Evolutionary conservation across 2,113 vertebrate species (phyloP), one percentile per base, ranked within the genome.

Genomic region (Notechis scutatus): DNA sequence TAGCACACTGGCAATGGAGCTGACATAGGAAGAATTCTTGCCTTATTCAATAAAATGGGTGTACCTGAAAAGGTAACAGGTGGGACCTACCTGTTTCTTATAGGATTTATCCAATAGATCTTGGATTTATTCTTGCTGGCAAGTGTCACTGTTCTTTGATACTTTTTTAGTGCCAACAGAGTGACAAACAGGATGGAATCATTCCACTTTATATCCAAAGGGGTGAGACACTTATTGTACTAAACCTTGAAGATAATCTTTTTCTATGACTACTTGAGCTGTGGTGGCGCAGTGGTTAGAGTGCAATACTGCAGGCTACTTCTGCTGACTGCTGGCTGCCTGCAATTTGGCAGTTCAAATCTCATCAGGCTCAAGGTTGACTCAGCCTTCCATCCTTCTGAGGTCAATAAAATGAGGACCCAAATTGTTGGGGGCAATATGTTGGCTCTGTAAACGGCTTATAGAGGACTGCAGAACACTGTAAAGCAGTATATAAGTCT

Each of bases 1-100:
- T 29, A 92, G 90, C 88, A 94, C 39, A 52, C 90, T 45, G 87
- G 23, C 54, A 90, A 91, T 59, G 39, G 7, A 91, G 94, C 92
- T 93, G 85, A 91, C 54, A 92, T 29, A 93, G 87, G 57, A 92
- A 91, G 55, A 92, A 42, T 47, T 92, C 7, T n/a, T 21, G 18
- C 81, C 56, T 90, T 39, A 59, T 86, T 85, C 92, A 85, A 54
- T 21, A 1, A 1, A 87, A 85, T 64, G 9, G 18, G 56, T 55
- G 54, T 34, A 92, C 52, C 20, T 2, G 24, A 81, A 5, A 29
- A 42, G 29, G 39, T 20, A 86, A 47, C n/a, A 5, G 50, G 92
- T 29, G 3, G 50, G 92, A 91, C 24, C 74, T 47, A 89, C 42
- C 54, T 18, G 11, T n/a, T 47, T 8, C 81, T 52, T 88, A 29